Evolutionary conservation across 2,113 vertebrate species (phyloP), one percentile per base, ranked within the genome.

Genomic region (Scomber scombrus): DNA sequence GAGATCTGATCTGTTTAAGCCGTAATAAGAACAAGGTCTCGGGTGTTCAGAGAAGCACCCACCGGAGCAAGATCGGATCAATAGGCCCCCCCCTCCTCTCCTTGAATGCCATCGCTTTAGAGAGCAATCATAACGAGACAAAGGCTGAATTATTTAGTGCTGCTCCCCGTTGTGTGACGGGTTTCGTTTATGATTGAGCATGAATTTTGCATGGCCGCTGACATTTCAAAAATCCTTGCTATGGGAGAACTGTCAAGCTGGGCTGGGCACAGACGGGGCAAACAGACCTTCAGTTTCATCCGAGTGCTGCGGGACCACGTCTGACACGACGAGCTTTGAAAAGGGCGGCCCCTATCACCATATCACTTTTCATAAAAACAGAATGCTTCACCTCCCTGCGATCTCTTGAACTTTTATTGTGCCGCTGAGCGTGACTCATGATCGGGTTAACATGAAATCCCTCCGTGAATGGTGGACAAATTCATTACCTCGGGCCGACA

Each of bases 191-290:
- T 93, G 93, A 94, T 82, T 54, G 78, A 69, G 81, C 92, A 95
- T 96, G 56, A 94, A 95, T 95, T 93, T 95, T 95, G 89, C 92
- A 95, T 94, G 88, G 77, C 83, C 43, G 58, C 87, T 94, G 92
- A 92, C 93, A 93, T 95, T 92, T 90, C 6, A 29, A 76, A 89
- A 90, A 87, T 90, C 81, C 84, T 75, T 18, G 68, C 31, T 68
- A 63, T 61, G 61, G 85, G 49, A 64, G 67, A 71, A 21, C 73
- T 9, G 81, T 61, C 56, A 52, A 63, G 87, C 67, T 21, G 81
- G 55, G 76, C 74, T n/a, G 46, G 57, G 52, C 60, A 45, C 52
- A 55, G 67, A 64, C 78, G 70, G 52, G 0, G 55, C 56, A 40
- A 85, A 68, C 60, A 23, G 71, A 64, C 73, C 81, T 85, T 80